Evolutionary conservation across 2,113 vertebrate species (phyloP), one percentile per base, ranked within the genome.

Genomic region (Trogon surrucura): DNA sequence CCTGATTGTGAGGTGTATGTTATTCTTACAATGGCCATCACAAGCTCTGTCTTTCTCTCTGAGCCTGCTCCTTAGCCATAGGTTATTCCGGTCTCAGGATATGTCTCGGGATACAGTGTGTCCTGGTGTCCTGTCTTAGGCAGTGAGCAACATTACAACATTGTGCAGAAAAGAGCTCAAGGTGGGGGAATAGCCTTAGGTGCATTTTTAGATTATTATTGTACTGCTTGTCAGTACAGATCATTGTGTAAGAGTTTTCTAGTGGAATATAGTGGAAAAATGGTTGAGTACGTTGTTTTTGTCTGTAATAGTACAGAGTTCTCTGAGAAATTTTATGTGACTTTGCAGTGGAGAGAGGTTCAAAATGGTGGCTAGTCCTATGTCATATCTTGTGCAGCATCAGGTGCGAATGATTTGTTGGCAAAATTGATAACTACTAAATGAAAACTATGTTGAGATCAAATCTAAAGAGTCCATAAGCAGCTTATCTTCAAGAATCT

Each of bases 21-120:
- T 67, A 10, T 73, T 87, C 27, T 78, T 64, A 34, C 3, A 1
- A 2, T 19, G 38, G 10, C 23, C 9, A 0, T 65, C 12, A 34
- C 14, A 77, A 50, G 5, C 16, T 71, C 11, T 57, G 5, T 70
- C 32, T 58, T 14, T 54, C 16, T 72, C 10, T 38, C 12, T 26
- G 38, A 87, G 20, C 32, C 29, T 79, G 11, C 64, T 94, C 15
- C 17, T 36, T 61, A 69, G 29, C 21, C 18, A 17, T 44, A 25
- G 44, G 41, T 30, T 78, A 13, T 11, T 64, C 5, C 4, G 69
- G 20, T 77, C 47, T 71, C 9, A 36, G 64, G 44, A 21, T 13
- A 54, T 0, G 1, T 60, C n/a, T 41, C 3, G 7, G 36, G 38
- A 29, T 54, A 10, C 1, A 1, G 1, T 45, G 9, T 53, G 38